Evolutionary conservation across 2,113 vertebrate genomes (phyloP).

Genomic region (Pardalotus punctatus): DNA sequence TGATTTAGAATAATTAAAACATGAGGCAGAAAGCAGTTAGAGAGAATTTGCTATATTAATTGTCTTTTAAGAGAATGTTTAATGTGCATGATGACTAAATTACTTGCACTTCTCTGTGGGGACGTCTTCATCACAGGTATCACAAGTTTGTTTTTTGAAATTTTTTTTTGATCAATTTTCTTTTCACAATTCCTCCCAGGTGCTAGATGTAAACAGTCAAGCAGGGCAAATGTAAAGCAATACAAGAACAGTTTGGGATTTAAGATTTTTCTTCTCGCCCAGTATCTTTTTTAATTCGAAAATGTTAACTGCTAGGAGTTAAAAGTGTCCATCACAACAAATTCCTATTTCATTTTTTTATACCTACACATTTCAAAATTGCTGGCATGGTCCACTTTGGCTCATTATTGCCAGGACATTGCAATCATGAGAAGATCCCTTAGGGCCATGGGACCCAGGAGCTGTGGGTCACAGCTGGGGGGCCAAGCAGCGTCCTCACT

Average conservation of each 20-base stretch:
- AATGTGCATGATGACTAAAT: background rate
- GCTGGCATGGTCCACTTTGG: accelerated
- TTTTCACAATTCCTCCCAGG: background rate
- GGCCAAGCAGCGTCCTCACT: background rate
- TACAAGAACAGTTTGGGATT: background rate
- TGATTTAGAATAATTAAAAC: background rate
- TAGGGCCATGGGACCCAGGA: background rate
- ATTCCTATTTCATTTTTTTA: background rate
- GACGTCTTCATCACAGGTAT: background rate
- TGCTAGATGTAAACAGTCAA: background rate
- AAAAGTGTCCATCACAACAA: background rate
- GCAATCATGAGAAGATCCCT: accelerated
- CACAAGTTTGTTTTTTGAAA: background rate
- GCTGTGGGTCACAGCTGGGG: accelerated
- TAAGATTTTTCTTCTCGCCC: background rate
- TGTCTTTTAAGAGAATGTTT: background rate
- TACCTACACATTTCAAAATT: background rate
- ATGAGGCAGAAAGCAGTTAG: background rate
- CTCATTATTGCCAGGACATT: background rate
- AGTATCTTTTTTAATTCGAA: background rate
- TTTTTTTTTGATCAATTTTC: too few species aligned
- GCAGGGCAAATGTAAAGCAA: background rate
- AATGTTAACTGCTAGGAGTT: background rate
- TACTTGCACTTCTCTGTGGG: background rate
- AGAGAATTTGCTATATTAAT: background rate